A percentile compares a stretch with the other conserved stretches of the same genome.
These are phyloP conservation scores for Temnopleurus reevesii DNA, from an alignment of 53 echinoderm and acorn worm genomes.

Conservation along the genomic window DNA sequence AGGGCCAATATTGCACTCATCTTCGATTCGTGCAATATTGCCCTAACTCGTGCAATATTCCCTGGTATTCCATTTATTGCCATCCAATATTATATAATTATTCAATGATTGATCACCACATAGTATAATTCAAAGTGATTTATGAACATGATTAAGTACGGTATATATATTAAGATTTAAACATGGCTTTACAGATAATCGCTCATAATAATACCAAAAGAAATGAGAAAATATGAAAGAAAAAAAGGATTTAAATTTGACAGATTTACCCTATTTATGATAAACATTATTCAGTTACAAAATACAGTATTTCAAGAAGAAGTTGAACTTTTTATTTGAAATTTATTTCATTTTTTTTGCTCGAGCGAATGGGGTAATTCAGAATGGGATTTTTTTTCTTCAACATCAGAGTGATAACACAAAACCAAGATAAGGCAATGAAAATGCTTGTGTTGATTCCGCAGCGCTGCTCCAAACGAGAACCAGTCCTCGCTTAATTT, in stretches of 20 bases:
- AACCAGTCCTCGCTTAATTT: constrained; percentile 20
- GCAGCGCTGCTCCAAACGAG: not conserved
- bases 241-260: no score
- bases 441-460: constrained; percentile 7
- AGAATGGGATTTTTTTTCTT: not conserved
- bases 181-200: not conserved
- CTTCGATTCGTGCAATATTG: no score
- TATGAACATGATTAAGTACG: constrained; percentile 12
- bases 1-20: no score
- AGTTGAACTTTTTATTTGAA: not conserved
- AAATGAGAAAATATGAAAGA: no score
- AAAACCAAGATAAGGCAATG: not conserved
- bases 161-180: not conserved
- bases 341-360: not conserved
- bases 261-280: no score
- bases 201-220: not conserved
- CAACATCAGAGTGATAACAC: not conserved
- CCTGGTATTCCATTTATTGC: no score
- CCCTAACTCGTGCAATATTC: no score
- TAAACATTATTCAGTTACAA: no score
- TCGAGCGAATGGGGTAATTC: not conserved
- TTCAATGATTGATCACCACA: no score
- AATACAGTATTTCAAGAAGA: not conserved
- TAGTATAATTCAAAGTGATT: no score
- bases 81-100: no score